These are phyloP conservation scores for Axea sp. DNA, from an alignment of 2,888 invertebrate species.

Conservation along the genomic window DNA sequence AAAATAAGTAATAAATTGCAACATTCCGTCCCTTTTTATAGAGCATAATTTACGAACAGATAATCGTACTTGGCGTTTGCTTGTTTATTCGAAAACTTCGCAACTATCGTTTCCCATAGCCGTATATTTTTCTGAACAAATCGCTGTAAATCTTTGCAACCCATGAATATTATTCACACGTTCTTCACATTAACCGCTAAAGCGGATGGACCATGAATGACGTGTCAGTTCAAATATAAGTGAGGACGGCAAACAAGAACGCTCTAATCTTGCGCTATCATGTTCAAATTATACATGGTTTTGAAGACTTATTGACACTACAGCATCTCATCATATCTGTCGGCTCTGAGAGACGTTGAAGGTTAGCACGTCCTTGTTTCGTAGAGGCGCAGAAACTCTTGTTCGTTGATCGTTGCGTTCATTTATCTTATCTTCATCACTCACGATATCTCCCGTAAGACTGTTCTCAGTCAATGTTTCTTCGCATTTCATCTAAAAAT, in stretches of 20 bases:
- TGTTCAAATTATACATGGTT: slow-evolving; percentile 35
- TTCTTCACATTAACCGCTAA: slow-evolving; percentile 36
- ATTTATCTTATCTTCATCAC: slow-evolving; percentile 54
- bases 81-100: too few relatives aligned
- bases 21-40: too few relatives aligned
- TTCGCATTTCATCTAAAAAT: slow-evolving; percentile 45
- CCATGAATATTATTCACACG: background rate
- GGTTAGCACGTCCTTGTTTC: slow-evolving; percentile 43
- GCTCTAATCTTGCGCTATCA: slow-evolving; percentile 73
- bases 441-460: slow-evolving; percentile 34
- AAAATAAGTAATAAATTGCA: too few relatives aligned
- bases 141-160: background rate
- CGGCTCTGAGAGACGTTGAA: slow-evolving; percentile 16
- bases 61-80: too few relatives aligned
- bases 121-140: too few relatives aligned
- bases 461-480: slow-evolving; percentile 39
- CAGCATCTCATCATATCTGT: slow-evolving; percentile 67
- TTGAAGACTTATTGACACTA: slow-evolving; percentile 64
- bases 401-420: slow-evolving; percentile 3
- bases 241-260: slow-evolving; percentile 75
- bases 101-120: too few relatives aligned
- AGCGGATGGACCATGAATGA: slow-evolving; percentile 77
- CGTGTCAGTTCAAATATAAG: slow-evolving; percentile 76
- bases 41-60: too few relatives aligned
- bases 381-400: slow-evolving; percentile 20